Conservation (phyloP, 2,797 vertebrate species). For the Pangasius mekongensis region DNA sequence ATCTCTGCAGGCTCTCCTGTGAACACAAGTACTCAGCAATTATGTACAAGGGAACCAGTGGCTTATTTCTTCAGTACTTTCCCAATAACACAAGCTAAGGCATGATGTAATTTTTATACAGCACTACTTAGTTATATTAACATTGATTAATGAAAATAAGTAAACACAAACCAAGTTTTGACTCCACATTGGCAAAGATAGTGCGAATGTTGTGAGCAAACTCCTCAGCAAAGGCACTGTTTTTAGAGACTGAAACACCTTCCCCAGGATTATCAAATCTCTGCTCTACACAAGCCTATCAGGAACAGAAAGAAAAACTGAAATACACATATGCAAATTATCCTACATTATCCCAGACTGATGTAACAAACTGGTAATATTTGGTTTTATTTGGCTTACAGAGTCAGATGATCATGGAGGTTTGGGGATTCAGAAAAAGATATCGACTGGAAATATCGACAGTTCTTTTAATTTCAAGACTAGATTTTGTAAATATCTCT, state of each 20-base stretch:
- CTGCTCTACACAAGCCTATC: conserved; percentile 93
- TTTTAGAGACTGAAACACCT: conserved; percentile 89
- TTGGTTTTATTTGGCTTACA: background rate
- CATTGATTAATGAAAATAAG: background rate
- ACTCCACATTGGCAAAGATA: conserved; percentile 89
- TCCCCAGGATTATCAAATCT: conserved; percentile 91
- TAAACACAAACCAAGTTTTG: conserved; percentile 87
- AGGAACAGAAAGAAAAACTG: conserved; percentile 38
- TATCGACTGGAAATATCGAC: background rate
- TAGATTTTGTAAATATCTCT: background rate
- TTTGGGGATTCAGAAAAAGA: background rate
- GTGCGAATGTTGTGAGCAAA: conserved; percentile 90
- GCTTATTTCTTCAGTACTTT: background rate
- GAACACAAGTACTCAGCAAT: background rate
- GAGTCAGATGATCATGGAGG: background rate
- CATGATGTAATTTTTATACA: background rate
- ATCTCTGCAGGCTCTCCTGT: conserved; percentile 96
- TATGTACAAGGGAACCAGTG: background rate
- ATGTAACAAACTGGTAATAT: background rate
- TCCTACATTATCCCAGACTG: background rate
- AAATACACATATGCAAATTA: background rate
- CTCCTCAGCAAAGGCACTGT: conserved; percentile 93
- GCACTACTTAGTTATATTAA: conserved; percentile 5
- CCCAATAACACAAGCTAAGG: background rate
- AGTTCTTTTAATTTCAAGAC: background rate